Conservation (phyloP, 2,888 invertebrate genomes). For the Octonoba sinensis region DNA sequence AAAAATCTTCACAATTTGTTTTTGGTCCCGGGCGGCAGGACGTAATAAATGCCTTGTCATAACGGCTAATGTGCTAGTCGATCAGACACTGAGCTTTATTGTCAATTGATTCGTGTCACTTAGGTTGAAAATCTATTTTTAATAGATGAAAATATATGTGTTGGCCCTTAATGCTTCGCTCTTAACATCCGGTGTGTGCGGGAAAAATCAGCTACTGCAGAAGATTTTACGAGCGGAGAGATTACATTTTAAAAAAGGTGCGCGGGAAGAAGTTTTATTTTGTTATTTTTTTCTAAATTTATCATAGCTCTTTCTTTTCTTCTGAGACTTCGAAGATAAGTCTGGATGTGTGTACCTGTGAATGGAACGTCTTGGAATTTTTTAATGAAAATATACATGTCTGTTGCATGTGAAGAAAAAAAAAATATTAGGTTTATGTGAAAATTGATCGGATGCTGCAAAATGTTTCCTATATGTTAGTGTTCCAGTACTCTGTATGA, state of each 20-base stretch:
- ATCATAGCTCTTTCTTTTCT: slow-evolving; percentile 1
- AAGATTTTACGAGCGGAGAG: slow-evolving; percentile 19
- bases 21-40: slow-evolving; percentile 19
- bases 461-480: too few relatives aligned
- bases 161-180: slow-evolving; percentile 43
- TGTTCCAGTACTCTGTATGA: too few relatives aligned
- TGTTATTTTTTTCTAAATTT: neutral
- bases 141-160: slow-evolving; percentile 62
- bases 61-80: slow-evolving; percentile 58
- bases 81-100: slow-evolving; percentile 57
- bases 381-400: too few relatives aligned
- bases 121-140: slow-evolving; percentile 61
- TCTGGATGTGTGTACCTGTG: too few relatives aligned
- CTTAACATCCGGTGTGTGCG: slow-evolving; percentile 15
- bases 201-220: slow-evolving; percentile 6
- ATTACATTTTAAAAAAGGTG: slow-evolving; percentile 17
- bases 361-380: too few relatives aligned
- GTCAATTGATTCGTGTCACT: slow-evolving; percentile 62
- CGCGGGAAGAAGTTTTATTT: neutral
- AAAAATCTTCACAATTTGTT: slow-evolving; percentile 28
- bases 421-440: too few relatives aligned
- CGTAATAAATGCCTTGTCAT: slow-evolving; percentile 62
- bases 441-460: too few relatives aligned
- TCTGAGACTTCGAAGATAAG: neutral
- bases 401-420: too few relatives aligned